Conservation (phyloP, 92 coral and sea anemone genomes). For the Phymanthus crucifer region DNA sequence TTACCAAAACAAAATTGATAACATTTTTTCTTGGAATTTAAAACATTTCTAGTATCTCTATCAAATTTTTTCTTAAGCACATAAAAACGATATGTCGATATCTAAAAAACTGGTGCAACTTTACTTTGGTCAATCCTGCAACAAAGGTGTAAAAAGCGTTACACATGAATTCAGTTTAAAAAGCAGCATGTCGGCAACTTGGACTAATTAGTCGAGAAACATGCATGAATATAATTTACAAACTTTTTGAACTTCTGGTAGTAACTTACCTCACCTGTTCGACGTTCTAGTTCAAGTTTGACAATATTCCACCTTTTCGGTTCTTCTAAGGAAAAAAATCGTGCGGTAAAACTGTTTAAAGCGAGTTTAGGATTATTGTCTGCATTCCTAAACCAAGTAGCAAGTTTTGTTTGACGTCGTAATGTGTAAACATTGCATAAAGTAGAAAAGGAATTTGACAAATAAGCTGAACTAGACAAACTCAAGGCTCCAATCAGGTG, state of each 20-base stretch:
- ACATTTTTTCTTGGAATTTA: no score
- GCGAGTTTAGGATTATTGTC: not conserved
- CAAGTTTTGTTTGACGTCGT: not conserved
- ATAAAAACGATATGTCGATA: no score
- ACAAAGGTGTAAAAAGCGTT: no score
- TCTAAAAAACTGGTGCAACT: no score
- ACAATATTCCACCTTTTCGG: not conserved
- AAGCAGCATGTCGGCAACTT: no score
- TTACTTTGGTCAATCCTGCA: no score
- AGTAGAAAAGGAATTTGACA: not conserved
- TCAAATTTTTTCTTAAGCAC: no score
- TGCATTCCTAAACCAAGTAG: not conserved
- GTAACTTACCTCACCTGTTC: not conserved
- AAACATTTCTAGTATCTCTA: no score
- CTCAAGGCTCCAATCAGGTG: slow-evolving; percentile 8
- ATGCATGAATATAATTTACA: no score
- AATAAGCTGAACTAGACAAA: not conserved
- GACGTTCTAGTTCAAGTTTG: not conserved
- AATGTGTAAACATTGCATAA: slow-evolving; percentile 22
- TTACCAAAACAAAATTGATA: no score
- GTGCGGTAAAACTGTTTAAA: not conserved
- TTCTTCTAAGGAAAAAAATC: not conserved
- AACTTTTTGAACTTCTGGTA: not conserved
- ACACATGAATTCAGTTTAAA: no score
- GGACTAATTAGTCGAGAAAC: no score